phyloP scores from a whole-genome alignment of 2,797 vertebrate species.

The Cichlasoma orientale region DNA sequence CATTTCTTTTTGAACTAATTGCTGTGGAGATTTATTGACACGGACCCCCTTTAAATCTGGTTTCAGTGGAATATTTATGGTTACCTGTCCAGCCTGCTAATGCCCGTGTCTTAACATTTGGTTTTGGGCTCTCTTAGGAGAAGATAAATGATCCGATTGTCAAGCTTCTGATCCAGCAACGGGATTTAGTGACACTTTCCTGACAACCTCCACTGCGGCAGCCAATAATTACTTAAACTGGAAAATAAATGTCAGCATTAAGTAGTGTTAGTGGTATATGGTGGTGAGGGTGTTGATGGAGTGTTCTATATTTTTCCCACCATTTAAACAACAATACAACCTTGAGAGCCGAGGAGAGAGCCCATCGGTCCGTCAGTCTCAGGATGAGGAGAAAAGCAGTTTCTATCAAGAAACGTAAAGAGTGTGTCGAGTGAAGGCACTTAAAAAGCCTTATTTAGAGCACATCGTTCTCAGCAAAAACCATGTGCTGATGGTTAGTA shows the following conservation, averaged over 20 bases:
- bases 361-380: conserved; percentile 16
- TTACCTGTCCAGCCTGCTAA: not conserved
- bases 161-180: not conserved
- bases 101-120: not conserved
- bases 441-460: conserved; percentile 6
- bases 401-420: not conserved
- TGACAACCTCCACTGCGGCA: conserved; percentile 1
- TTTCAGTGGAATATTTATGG: not conserved
- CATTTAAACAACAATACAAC: conserved; percentile 8
- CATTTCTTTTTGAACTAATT: not conserved
- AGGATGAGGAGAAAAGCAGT: conserved; percentile 1
- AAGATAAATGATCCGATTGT: not conserved
- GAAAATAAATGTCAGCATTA: conserved; percentile 36
- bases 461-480: not conserved
- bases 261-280: conserved; percentile 10
- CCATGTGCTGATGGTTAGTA: not conserved
- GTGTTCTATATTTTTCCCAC: conserved; percentile 10
- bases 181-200: conserved; percentile 16
- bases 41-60: not conserved
- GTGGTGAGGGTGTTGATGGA: not conserved
- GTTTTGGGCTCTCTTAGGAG: not conserved
- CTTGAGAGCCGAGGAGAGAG: conserved; percentile 1
- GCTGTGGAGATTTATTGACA: not conserved
- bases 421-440: not conserved
- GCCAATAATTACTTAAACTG: conserved; percentile 12